Base-by-base conservation (phyloP, 2,113 vertebrate genomes). In the Athene cunicularia region DNA sequence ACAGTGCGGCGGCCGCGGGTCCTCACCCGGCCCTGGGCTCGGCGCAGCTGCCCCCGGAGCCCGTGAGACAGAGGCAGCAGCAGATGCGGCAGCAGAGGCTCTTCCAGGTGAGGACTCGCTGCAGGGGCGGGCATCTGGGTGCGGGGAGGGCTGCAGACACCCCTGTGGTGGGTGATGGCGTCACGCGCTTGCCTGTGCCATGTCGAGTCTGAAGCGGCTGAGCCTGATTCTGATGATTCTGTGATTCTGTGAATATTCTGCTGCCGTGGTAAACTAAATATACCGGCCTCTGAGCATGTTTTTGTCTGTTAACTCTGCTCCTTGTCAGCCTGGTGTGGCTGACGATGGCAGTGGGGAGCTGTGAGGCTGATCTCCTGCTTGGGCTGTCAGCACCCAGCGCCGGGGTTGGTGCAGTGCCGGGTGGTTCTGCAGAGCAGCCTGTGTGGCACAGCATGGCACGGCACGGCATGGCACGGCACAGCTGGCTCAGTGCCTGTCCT, bases 41-140 rank as follows among this genome's bases (percentile, higher is more conserved):
- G 0, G 96, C 93, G 23, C 95, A 94, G 66, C 90, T 98, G 93
- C 94, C 96, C 10, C 98, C 95, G 19, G 98, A 98, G 86, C 97
- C 97, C 0, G 59, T 90, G 86, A 84, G 98, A 32, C 96, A 98
- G 63, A 81, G 98, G 21, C 98, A 98, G 85, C 97, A 97, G 23
- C 98, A 97, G 76, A 87, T 96, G 64, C 95, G 95, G 14, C 98
- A 97, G 81, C 98, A 98, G 94, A 92, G 97, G 27, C 97, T 98
- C n/a, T 95, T 97, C 82, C 98, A 98, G 98, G 98, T 98, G 96
- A 23, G 96, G 47, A 10, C 64, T 17, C 5, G 5, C 47, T 39
- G 50, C 18, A 1, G 45, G 2, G 6, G 20, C 30, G 30, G 41
- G 1, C 3, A 0, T 24, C 16, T 8, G 8, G 5, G 37, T 12